These are phyloP conservation scores for Typhlichthys eigenmanni DNA, from an alignment of 2,797 vertebrate genomes.

Conservation along the genomic window DNA sequence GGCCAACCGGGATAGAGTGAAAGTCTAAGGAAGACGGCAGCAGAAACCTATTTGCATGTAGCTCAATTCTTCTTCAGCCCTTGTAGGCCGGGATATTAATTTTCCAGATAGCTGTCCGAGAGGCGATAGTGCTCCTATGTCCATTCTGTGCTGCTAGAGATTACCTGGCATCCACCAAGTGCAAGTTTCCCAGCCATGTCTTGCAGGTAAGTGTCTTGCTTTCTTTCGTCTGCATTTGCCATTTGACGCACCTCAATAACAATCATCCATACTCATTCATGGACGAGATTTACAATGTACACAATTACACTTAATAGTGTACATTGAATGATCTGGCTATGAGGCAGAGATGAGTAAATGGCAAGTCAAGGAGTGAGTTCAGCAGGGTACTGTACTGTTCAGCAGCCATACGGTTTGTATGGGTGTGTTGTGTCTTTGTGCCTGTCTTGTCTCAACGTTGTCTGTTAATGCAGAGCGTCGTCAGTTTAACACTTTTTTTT, in stretches of 20 bases:
- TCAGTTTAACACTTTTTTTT: not conserved
- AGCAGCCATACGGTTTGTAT: too few species aligned
- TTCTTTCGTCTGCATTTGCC: not conserved
- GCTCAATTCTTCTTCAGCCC: constrained; percentile 17
- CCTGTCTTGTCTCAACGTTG: too few species aligned
- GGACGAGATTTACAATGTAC: too few species aligned
- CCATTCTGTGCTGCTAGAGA: constrained; percentile 18
- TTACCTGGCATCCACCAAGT: not conserved
- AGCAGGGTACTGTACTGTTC: too few species aligned
- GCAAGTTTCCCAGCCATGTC: constrained; percentile 36
- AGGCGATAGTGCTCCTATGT: too few species aligned
- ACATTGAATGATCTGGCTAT: too few species aligned
- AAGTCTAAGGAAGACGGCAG: not conserved
- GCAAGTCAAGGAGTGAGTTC: too few species aligned
- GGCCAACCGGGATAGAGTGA: not conserved
- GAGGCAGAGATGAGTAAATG: too few species aligned
- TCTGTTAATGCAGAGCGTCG: constrained; percentile 8
- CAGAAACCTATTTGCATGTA: constrained; percentile 5
- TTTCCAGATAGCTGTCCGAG: too few species aligned
- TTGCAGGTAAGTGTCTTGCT: constrained; percentile 40
- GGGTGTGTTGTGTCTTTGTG: constrained; percentile 14
- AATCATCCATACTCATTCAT: too few species aligned
- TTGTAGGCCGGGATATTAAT: not conserved
- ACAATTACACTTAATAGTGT: too few species aligned
- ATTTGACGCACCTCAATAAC: not conserved